Conservation (phyloP, 2,113 vertebrate genomes). For the Alosa alosa region DNA sequence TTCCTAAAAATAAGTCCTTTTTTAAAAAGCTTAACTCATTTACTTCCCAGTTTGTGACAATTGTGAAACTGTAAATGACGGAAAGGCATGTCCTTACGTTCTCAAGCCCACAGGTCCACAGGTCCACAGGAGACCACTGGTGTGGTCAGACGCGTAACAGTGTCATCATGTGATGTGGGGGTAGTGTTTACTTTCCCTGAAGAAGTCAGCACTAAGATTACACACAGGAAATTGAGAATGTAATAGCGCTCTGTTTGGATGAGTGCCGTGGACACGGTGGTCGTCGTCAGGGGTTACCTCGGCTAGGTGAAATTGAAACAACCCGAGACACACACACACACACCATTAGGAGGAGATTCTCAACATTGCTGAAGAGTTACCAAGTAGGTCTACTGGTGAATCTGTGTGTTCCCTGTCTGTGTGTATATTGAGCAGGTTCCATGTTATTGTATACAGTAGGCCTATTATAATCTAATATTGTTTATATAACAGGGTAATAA, state of each 20-base stretch:
- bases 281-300: background rate
- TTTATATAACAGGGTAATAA: background rate
- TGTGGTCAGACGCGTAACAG: background rate
- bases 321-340: background rate
- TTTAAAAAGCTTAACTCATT: too few relatives aligned
- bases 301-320: background rate
- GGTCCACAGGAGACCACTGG: background rate
- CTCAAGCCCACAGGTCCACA: too few relatives aligned
- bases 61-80: background rate
- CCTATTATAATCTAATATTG: background rate
- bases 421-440: background rate
- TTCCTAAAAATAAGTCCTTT: too few relatives aligned
- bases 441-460: background rate
- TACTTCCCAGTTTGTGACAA: background rate
- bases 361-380: background rate
- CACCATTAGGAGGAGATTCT: background rate
- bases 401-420: background rate
- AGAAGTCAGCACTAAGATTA: background rate
- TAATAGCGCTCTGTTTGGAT: background rate
- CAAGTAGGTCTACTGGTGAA: background rate
- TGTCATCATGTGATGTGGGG: background rate
- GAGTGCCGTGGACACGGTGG: background rate
- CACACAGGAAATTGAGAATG: slow-evolving; percentile 3
- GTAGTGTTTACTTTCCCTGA: background rate
- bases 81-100: too few relatives aligned